A percentile compares a stretch with the other conserved stretches of the same genome.
Conservation (phyloP, 1,140 invertebrate genomes). For the Zaprionus davidi region DNA sequence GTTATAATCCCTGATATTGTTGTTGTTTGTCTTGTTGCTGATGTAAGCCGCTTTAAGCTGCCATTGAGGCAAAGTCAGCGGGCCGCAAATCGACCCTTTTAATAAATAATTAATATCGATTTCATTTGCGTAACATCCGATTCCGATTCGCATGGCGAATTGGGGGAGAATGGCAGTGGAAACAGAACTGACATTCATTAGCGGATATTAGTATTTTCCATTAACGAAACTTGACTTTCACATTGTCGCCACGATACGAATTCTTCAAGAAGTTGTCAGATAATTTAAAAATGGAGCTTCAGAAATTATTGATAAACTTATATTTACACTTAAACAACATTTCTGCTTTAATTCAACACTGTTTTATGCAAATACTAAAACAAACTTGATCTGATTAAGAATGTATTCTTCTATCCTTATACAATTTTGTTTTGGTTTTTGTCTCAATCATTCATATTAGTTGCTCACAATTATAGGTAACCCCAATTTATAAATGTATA, state of each 20-base stretch:
- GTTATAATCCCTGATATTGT: conserved; percentile 10
- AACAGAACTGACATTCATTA: neutral
- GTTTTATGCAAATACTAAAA: too few species aligned
- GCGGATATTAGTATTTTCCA: conserved; percentile 54
- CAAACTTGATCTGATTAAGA: too few species aligned
- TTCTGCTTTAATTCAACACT: too few species aligned
- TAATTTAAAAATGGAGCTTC: neutral
- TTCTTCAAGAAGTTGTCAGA: neutral
- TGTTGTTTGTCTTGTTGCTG: neutral
- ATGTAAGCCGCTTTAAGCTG: conserved; percentile 29
- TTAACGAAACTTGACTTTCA: neutral
- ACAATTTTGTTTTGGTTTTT: too few species aligned
- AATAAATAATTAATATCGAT: conserved; percentile 64
- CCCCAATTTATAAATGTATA: too few species aligned
- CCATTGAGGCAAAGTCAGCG: conserved; percentile 4
- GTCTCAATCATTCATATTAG: too few species aligned
- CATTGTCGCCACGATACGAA: neutral
- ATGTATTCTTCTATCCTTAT: too few species aligned
- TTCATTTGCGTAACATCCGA: conserved; percentile 47
- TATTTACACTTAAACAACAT: too few species aligned
- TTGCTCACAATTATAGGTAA: too few species aligned
- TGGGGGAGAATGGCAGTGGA: conserved; percentile 6
- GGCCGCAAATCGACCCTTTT: conserved; percentile 22
- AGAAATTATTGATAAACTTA: neutral
- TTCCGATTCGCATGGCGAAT: conserved; percentile 34